Evolutionary conservation across 64 coral and sea anemone species (phyloP), one percentile per base, ranked within the genome.

Genomic region (Astreopora myriophthalma): DNA sequence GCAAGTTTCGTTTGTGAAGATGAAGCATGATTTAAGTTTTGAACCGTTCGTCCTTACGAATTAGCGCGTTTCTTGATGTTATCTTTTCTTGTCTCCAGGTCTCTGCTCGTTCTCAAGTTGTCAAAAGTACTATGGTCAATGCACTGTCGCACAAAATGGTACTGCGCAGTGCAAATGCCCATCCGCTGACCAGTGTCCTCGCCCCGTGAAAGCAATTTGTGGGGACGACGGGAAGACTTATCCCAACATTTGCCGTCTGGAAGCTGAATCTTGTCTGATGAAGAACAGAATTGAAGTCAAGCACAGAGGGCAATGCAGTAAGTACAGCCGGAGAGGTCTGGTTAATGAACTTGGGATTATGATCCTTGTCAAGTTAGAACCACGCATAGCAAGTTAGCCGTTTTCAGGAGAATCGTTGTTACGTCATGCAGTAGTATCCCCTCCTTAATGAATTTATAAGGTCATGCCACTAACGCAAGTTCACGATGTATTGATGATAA

Each of bases 211-310:
- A 8, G 48, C 52, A 2, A 76, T 96, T 24, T 96, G 94, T 77
- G 94, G 94, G 11, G 69, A 87, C 24, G 64, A 92, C 48, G 90
- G 85, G 8, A 81, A 88, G 24, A 84, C 85, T 5, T 96, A 92
- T 85, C 6, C 28, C 2, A 92, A 64, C 57, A 63, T 34, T 60
- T 96, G 94, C 49, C 55, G 32, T 16, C 37, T 96, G 28, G 57
- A 72, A 6, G 69, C 31, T 16, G 37, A 64, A 32, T 74, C 94
- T 7, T 96, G 94, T 92, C 38, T 34, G 4, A 42, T 79, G 2
- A 80, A 82, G 24, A 81, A 65, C 24, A 70, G 58, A 73, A 92
- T 96, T 20, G 71, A 75, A 64, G 37, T 87, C 24, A 46, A 46
- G 5, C 36, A 17, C 1, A 60, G 17, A 68, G 85, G 85, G 81